Percentiles rank a stretch among this genome's conserved stretches.
Conservation (phyloP, 2,888 invertebrate genomes). For the Vesta saturnalis region DNA sequence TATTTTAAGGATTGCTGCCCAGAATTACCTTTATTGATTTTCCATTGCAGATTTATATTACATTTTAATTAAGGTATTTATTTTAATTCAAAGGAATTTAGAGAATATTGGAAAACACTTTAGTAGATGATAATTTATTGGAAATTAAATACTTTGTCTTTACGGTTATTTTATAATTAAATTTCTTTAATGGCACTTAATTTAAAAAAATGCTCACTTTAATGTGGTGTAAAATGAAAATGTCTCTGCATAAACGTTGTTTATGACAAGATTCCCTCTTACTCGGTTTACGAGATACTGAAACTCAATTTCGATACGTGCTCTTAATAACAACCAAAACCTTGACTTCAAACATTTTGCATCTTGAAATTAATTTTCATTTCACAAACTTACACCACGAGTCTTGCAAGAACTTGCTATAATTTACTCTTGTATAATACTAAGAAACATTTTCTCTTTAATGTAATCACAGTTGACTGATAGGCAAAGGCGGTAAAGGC, state of each 20-base stretch:
- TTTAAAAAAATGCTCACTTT: neutral
- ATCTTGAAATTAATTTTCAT: neutral
- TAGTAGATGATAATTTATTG: neutral
- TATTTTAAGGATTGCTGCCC: no score
- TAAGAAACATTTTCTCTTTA: constrained; percentile 7
- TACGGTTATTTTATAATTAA: neutral
- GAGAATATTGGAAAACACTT: neutral
- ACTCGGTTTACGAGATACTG: neutral
- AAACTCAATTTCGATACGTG: neutral
- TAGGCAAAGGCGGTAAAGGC: constrained; percentile 6
- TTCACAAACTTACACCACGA: neutral
- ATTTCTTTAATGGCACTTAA: neutral
- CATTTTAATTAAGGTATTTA: neutral
- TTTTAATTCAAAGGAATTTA: neutral
- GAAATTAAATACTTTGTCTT: neutral
- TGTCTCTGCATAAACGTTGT: neutral
- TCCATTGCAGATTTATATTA: neutral
- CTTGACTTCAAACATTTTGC: neutral
- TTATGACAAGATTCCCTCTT: neutral
- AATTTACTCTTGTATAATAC: neutral
- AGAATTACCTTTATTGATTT: neutral
- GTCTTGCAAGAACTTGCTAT: neutral
- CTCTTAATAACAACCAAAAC: neutral
- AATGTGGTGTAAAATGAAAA: neutral
- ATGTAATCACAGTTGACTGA: constrained; percentile 12